These are phyloP conservation scores for Atherix ibis DNA, from an alignment of 2,888 invertebrate species.

Conservation along the genomic window DNA sequence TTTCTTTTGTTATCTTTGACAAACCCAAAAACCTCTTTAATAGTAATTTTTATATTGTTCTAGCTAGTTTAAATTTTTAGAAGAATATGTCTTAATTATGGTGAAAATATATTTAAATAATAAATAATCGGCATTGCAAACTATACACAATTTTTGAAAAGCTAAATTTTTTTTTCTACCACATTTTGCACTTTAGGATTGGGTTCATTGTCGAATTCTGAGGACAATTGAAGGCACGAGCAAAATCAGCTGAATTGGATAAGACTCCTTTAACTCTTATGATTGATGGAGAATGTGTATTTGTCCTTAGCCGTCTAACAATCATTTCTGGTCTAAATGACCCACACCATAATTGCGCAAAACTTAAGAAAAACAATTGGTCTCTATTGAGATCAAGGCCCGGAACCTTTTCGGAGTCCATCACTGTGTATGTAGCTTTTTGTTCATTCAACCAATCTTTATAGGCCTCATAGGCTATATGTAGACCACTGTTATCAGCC, in stretches of 20 bases:
- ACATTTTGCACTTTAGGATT: conserved; percentile 41
- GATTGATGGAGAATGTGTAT: conserved; percentile 59
- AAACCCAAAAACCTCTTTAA: too few species aligned
- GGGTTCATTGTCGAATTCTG: conserved; percentile 56
- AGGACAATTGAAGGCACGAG: conserved; percentile 47
- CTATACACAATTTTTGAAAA: too few species aligned
- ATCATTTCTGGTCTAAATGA: conserved; percentile 58
- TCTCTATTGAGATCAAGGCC: conserved; percentile 30
- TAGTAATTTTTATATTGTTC: too few species aligned
- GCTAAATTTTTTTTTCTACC: neutral
- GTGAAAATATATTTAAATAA: too few species aligned
- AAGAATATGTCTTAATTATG: too few species aligned
- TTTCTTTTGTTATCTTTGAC: too few species aligned
- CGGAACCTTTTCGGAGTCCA: conserved; percentile 44
- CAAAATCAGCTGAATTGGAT: conserved; percentile 55
- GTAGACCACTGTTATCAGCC: conserved; percentile 82
- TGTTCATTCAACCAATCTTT: conserved; percentile 41
- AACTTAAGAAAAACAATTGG: conserved; percentile 71
- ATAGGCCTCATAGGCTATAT: conserved; percentile 71
- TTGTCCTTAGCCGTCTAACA: conserved; percentile 53
- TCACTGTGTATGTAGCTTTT: conserved; percentile 38
- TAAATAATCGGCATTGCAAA: too few species aligned
- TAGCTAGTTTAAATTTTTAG: too few species aligned
- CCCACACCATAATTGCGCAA: conserved; percentile 66
- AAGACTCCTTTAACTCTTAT: conserved; percentile 56